Base-by-base conservation (phyloP, 2,888 invertebrate genomes). In the Mythimna albipuncta region DNA sequence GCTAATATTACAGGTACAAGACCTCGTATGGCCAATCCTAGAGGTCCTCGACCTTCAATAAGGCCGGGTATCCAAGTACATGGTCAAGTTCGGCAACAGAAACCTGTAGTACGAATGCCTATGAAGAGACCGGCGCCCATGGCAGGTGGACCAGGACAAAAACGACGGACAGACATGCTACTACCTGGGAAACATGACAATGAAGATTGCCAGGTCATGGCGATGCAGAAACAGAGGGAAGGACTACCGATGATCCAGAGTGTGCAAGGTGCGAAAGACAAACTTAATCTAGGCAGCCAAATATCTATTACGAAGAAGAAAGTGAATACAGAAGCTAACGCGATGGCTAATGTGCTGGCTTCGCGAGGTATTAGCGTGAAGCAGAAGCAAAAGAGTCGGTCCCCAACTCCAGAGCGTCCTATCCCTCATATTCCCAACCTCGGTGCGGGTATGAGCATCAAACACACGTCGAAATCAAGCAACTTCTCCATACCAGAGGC, bases 321-420 rank as follows among this genome's bases (percentile, higher is more conserved):
- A 3, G 97, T 97, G 64, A 97, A 97, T 86, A 97, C 97, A 55
- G 98, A 98, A 89, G 97, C 98, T 0, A 97, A 97, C 87, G 97
- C 97, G 0, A 98, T 98, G 87, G 98, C 98, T 0, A 98, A 97
- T 89, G 97, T 98, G 73, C 92, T 98, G 74, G 98, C 98, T 5
- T 97, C 97, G 9, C 95, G 98, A 77, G 98, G 98, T 3, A 98
- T 98, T 70, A 98, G 98, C 52, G 97, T 98, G 0, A 98, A 98
- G 62, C 97, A 97, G 58, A 97, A 97, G 62, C 97, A 97, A 41
- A 97, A 96, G 86, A 92, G 94, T 79, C 90, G 96, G 13, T 94
- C 94, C 19, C 94, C 96, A 1, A 92, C 94, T 44, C 95, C 96
- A 2, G 94, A 96, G 80, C 89, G 94, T 38, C 93, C 96, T 0